These are phyloP conservation scores for Pollenia angustigena DNA, from an alignment of 2,888 invertebrate species.

Conservation along the genomic window DNA sequence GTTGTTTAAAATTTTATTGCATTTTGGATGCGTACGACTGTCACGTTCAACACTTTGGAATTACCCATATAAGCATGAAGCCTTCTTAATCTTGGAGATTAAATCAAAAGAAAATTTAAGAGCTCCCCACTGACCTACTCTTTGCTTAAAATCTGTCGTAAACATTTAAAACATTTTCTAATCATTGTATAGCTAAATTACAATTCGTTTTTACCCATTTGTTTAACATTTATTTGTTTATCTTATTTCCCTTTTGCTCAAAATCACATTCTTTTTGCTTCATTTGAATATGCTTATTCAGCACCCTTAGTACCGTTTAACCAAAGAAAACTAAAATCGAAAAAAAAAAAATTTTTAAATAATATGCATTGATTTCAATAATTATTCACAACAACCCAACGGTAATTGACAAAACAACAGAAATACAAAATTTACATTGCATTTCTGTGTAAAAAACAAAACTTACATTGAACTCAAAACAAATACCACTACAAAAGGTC, in stretches of 20 bases:
- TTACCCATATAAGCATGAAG: no score
- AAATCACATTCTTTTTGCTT: conserved; percentile 17
- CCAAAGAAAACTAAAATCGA: background rate
- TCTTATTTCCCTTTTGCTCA: conserved; percentile 4
- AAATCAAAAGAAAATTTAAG: no score
- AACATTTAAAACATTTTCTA: no score
- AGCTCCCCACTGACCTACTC: no score
- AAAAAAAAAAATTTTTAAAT: conserved; percentile 25
- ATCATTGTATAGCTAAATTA: background rate
- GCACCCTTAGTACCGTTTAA: conserved; percentile 38
- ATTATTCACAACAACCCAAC: conserved; percentile 51
- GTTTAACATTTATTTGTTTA: background rate
- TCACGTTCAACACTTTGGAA: no score
- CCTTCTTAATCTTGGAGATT: no score
- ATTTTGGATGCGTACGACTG: no score
- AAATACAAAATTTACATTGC: conserved; percentile 61
- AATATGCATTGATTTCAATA: conserved; percentile 63
- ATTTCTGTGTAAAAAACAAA: conserved; percentile 39
- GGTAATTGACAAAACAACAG: conserved; percentile 60
- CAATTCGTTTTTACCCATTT: conserved; percentile 9
- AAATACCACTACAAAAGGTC: conserved; percentile 26
- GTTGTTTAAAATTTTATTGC: no score
- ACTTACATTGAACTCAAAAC: conserved; percentile 44
- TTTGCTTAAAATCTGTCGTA: no score
- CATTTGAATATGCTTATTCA: conserved; percentile 64